A percentile compares a stretch with the other conserved stretches of the same genome.
phyloP scores from a whole-genome alignment of 2,888 invertebrate species.

The Andrena flavipes region DNA sequence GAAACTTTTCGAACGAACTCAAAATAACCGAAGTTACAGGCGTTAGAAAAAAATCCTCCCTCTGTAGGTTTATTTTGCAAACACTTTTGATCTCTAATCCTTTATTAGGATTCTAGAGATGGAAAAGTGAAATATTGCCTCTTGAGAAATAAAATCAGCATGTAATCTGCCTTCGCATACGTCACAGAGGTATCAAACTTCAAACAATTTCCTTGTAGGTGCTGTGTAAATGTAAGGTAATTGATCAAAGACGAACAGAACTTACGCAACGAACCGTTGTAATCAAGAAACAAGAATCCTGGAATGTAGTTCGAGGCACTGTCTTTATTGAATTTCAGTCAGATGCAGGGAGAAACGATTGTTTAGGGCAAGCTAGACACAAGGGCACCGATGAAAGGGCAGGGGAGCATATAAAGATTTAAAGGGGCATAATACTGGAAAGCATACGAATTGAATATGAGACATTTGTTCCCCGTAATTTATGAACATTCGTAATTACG shows the following conservation, averaged over 20 bases:
- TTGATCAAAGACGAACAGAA: slow-evolving; percentile 16
- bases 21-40: too few relatives aligned
- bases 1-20: background rate
- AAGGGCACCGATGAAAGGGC: too few relatives aligned
- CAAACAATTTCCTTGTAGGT: slow-evolving; percentile 12
- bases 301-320: background rate
- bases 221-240: background rate
- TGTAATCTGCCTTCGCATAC: too few relatives aligned
- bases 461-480: background rate
- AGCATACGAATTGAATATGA: background rate
- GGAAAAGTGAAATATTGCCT: too few relatives aligned
- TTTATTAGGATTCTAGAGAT: too few relatives aligned
- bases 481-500: background rate
- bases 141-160: too few relatives aligned
- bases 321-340: background rate
- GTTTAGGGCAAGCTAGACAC: too few relatives aligned
- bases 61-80: too few relatives aligned
- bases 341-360: background rate
- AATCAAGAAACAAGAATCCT: slow-evolving; percentile 8
- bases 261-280: background rate
- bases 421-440: background rate
- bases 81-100: too few relatives aligned
- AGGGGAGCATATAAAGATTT: background rate
- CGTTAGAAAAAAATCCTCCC: too few relatives aligned
- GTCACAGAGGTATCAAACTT: background rate